phyloP scores from a whole-genome alignment of 2,888 invertebrate species.

The Flexamia atlantica region DNA sequence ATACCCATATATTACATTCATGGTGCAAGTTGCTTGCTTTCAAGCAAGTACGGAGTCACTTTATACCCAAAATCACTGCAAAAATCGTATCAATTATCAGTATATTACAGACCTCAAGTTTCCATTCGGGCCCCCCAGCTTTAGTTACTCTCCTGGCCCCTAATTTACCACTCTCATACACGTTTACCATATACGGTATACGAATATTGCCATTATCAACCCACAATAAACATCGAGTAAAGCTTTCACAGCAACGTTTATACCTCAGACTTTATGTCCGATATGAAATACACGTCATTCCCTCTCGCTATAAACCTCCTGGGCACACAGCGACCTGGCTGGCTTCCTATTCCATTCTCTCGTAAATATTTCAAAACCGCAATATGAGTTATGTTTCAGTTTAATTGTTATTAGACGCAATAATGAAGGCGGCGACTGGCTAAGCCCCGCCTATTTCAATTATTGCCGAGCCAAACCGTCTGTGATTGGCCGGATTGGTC shows the following conservation, averaged over 20 bases:
- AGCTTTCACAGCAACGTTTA: neutral
- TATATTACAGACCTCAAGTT: too few species aligned
- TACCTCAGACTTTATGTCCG: neutral
- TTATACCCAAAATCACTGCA: too few species aligned
- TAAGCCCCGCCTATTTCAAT: conserved; percentile 37
- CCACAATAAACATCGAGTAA: neutral
- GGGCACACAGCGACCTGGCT: conserved; percentile 13
- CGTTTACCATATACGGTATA: too few species aligned
- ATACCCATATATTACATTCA: too few species aligned
- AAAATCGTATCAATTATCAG: too few species aligned
- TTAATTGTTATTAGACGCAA: conserved; percentile 36
- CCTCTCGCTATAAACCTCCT: conserved; percentile 5
- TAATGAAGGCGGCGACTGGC: neutral
- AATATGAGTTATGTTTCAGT: conserved; percentile 22
- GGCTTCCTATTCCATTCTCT: conserved; percentile 12
- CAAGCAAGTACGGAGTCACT: too few species aligned
- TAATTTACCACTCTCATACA: too few species aligned
- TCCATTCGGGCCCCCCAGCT: too few species aligned
- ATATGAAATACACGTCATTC: neutral
- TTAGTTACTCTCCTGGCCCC: too few species aligned
- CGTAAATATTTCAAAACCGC: conserved; percentile 18
- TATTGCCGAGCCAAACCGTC: neutral
- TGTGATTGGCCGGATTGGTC: conserved; percentile 19
- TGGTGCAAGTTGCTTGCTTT: too few species aligned
- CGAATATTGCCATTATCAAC: neutral